Evolutionary conservation across 2,113 vertebrate genomes (phyloP), one percentile per base, ranked within the genome.

Genomic region (Xiphophorus hellerii): DNA sequence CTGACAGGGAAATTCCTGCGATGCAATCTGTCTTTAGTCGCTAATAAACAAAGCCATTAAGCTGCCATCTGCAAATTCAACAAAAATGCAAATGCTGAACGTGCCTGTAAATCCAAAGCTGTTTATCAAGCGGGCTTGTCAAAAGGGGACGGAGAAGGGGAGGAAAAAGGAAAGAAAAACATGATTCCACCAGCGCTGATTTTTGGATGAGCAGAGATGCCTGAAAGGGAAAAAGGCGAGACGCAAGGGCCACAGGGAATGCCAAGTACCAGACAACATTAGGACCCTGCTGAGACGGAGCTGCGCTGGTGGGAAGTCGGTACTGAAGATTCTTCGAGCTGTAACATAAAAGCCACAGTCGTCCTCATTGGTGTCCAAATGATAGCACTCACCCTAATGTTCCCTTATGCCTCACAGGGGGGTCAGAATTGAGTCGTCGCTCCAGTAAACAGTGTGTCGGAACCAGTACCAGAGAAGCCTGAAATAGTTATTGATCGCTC

Each of bases 401-500:
- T 65, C 51, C 62, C 25, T n/a, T 44, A 77, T 69, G 65, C 28
- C 67, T 58, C 37, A 37, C 27, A 75, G 62, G 13, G 13, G 37
- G 78, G 42, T 15, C 67, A 68, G 54, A 73, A 84, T 44, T 17
- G 51, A 88, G 75, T 66, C 76, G 73, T 79, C 80, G 84, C 67
- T 70, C 27, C 29, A 62, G 64, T 85, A 83, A 72, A 80, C 84
- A 84, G 31, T 35, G 33, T 66, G 60, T 20, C 44, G 79, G 27
- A 71, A 73, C 74, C 67, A 42, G 48, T 80, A 42, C 61, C 61
- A 69, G 33, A 76, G 80, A 84, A 78, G 82, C 88, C 78, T 87
- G 85, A 91, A 91, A 91, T 88, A 64, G 78, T 84, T 88, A 91
- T 92, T 80, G 87, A 92, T 90, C 63, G 71, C 14, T 71, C 1